Conservation (phyloP, 2,888 invertebrate genomes). For the Cheilosia scutellata region DNA sequence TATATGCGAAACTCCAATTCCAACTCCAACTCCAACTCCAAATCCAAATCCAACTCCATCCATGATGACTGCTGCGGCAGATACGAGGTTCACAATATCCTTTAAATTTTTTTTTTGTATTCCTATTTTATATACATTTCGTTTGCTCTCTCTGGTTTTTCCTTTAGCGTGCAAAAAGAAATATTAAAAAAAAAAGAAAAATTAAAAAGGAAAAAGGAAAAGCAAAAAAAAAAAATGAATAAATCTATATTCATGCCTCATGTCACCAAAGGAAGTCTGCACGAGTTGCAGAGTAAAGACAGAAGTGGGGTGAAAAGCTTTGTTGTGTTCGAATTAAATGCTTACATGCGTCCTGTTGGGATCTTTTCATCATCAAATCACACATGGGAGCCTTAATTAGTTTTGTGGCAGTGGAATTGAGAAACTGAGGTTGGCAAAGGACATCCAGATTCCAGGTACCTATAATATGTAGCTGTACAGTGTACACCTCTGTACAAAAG, state of each 20-base stretch:
- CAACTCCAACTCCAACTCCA: too few relatives aligned
- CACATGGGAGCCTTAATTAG: slow-evolving; percentile 36
- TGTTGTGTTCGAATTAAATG: slow-evolving; percentile 27
- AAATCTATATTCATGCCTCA: slow-evolving; percentile 35
- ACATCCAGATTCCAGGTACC: neutral
- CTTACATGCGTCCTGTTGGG: slow-evolving; percentile 27
- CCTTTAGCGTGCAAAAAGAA: neutral
- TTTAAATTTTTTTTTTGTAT: neutral
- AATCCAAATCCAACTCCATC: too few relatives aligned
- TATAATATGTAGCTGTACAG: neutral
- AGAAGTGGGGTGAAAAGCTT: slow-evolving; percentile 8
- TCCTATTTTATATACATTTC: neutral
- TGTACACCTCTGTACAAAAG: neutral
- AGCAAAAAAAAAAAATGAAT: slow-evolving; percentile 3
- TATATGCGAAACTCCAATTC: slow-evolving; percentile 1
- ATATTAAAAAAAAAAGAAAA: neutral
- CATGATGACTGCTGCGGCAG: slow-evolving; percentile 1
- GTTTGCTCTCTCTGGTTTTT: neutral
- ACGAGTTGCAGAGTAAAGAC: slow-evolving; percentile 5
- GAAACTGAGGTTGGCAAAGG: slow-evolving; percentile 13
- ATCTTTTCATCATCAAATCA: slow-evolving; percentile 21
- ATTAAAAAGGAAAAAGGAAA: neutral
- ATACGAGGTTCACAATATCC: neutral
- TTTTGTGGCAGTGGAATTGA: slow-evolving; percentile 15
- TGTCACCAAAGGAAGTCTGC: slow-evolving; percentile 32